Conservation (phyloP, 2,797 vertebrate genomes). For the Sebastes trivittatus region DNA sequence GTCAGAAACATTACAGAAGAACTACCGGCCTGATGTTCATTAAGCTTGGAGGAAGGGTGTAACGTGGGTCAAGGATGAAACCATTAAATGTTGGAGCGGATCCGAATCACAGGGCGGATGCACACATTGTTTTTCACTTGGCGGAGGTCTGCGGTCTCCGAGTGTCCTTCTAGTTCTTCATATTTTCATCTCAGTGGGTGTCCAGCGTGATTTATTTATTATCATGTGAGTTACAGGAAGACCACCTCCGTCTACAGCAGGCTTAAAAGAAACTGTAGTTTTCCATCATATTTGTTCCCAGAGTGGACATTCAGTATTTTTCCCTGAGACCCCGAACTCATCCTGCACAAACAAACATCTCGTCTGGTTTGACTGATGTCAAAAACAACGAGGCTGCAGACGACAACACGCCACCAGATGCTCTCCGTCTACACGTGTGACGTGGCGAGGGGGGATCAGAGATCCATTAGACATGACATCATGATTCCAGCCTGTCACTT, state of each 20-base stretch:
- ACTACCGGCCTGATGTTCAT: neutral
- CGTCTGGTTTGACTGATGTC: constrained; percentile 7
- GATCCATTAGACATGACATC: constrained; percentile 32
- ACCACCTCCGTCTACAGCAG: neutral
- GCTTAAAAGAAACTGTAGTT: no score
- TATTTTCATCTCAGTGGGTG: neutral
- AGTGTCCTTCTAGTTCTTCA: neutral
- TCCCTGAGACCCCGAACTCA: constrained; percentile 26
- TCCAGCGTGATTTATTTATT: neutral
- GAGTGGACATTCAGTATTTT: neutral
- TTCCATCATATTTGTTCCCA: no score
- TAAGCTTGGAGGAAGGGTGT: neutral
- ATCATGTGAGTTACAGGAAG: neutral
- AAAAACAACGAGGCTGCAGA: constrained; percentile 6
- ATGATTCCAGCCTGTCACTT: constrained; percentile 12
- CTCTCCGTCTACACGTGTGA: constrained; percentile 21
- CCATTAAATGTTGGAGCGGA: neutral
- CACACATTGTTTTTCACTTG: neutral
- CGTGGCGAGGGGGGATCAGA: neutral
- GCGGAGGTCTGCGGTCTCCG: neutral
- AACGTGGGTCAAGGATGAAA: neutral
- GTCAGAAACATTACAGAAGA: neutral
- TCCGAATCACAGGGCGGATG: neutral
- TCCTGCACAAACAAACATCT: constrained; percentile 31
- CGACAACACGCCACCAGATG: constrained; percentile 18